Conservation (phyloP, 2,888 invertebrate species). For the Acrobasis suavella region DNA sequence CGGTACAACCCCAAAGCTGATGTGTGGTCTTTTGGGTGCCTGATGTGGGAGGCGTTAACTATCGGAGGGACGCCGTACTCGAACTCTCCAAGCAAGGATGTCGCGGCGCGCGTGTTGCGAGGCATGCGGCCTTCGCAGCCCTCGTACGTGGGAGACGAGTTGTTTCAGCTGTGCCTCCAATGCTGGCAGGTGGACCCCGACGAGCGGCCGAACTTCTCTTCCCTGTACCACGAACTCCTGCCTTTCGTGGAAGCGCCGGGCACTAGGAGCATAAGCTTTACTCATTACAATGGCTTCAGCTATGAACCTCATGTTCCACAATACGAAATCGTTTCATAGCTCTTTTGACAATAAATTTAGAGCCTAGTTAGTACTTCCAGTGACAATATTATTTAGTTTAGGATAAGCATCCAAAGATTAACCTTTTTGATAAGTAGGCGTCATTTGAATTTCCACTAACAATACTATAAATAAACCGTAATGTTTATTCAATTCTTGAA, state of each 20-base stretch:
- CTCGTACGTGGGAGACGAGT: conserved; percentile 87
- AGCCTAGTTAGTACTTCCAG: conserved; percentile 19
- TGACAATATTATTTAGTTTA: conserved; percentile 21
- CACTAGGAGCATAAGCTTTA: conserved; percentile 67
- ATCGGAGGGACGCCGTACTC: conserved; percentile 91
- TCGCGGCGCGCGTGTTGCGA: conserved; percentile 85
- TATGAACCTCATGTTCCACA: conserved; percentile 73
- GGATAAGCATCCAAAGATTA: conserved; percentile 34
- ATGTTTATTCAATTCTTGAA: neutral
- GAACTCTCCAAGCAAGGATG: conserved; percentile 85
- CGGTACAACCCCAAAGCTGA: conserved; percentile 88
- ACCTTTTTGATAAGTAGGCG: conserved; percentile 16
- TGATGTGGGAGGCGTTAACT: conserved; percentile 92
- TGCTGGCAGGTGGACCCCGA: conserved; percentile 93
- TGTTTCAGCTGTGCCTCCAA: conserved; percentile 91
- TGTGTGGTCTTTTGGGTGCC: conserved; percentile 91
- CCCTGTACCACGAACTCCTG: conserved; percentile 77
- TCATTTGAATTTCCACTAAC: conserved; percentile 1
- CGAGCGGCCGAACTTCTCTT: conserved; percentile 88
- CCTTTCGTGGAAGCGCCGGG: conserved; percentile 60
- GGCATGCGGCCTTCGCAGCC: conserved; percentile 89
- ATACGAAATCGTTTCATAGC: conserved; percentile 69
- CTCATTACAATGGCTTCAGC: conserved; percentile 71
- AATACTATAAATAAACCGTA: neutral
- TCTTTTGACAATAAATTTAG: conserved; percentile 5